Evolutionary conservation across 2,888 invertebrate genomes (phyloP).

Genomic region (Brachycybe producta): DNA sequence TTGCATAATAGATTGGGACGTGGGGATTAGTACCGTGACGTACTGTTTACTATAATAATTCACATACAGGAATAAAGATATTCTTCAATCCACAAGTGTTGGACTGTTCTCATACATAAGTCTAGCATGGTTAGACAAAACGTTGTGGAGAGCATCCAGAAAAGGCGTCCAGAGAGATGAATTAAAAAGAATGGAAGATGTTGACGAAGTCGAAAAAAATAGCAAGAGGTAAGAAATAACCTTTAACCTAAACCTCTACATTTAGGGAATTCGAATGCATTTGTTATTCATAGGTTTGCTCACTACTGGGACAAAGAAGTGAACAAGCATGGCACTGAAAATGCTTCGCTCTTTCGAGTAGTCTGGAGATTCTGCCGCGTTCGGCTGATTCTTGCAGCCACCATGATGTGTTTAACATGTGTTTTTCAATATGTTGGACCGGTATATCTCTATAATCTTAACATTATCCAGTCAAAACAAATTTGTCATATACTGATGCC

Average conservation of each 20-base stretch:
- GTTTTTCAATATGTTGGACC: conserved; percentile 41
- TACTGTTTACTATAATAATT: too few species aligned
- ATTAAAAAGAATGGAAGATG: conserved; percentile 8
- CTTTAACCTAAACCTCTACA: too few species aligned
- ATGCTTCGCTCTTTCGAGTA: conserved; percentile 38
- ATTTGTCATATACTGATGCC: too few species aligned
- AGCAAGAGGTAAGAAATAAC: conserved; percentile 13
- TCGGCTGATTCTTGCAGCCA: conserved; percentile 35
- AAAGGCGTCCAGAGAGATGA: background rate
- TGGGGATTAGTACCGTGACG: too few species aligned
- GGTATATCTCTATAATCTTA: too few species aligned
- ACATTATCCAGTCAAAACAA: too few species aligned
- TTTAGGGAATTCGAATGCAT: too few species aligned
- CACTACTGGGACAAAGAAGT: conserved; percentile 42
- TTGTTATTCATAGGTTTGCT: too few species aligned
- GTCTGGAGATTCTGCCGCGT: conserved; percentile 40
- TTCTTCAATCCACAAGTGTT: background rate
- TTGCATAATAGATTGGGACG: too few species aligned
- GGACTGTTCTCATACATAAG: conserved; percentile 14
- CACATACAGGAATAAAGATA: conserved; percentile 5
- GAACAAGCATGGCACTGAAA: conserved; percentile 34
- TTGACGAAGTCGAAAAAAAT: conserved; percentile 1
- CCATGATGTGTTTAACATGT: conserved; percentile 35
- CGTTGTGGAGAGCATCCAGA: conserved; percentile 14
- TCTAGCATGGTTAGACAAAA: conserved; percentile 10